Conservation (phyloP, 2,797 vertebrate genomes). For the Eurystomus glaucurus region DNA sequence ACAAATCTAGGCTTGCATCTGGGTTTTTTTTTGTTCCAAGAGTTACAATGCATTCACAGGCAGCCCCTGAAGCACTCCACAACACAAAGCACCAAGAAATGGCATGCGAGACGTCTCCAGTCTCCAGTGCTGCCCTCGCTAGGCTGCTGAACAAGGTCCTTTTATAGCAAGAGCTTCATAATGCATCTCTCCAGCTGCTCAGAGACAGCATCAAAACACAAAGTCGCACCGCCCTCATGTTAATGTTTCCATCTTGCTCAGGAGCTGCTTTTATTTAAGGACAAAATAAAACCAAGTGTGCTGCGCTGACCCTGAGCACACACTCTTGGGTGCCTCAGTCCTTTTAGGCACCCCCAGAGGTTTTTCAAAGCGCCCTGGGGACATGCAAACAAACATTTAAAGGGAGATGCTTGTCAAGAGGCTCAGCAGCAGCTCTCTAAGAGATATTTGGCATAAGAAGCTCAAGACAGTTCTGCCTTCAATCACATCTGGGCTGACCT, state of each 20-base stretch:
- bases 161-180: neutral
- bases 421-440: neutral
- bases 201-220: slow-evolving; percentile 16
- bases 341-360: neutral
- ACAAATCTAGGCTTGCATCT: neutral
- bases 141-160: neutral
- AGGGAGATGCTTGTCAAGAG: neutral
- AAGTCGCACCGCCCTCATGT: neutral
- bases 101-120: neutral
- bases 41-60: neutral
- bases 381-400: neutral
- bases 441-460: neutral
- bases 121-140: neutral
- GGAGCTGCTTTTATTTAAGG: slow-evolving; percentile 35
- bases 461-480: neutral
- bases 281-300: neutral
- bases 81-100: neutral
- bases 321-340: neutral
- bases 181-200: neutral
- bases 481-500: neutral
- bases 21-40: neutral
- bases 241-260: slow-evolving; percentile 24
- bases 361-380: neutral
- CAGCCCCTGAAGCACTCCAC: neutral
- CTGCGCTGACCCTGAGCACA: neutral